Percentiles rank a stretch among this genome's conserved stretches.
Conservation (phyloP, 2,113 vertebrate genomes). For the Saimiri boliviensis region DNA sequence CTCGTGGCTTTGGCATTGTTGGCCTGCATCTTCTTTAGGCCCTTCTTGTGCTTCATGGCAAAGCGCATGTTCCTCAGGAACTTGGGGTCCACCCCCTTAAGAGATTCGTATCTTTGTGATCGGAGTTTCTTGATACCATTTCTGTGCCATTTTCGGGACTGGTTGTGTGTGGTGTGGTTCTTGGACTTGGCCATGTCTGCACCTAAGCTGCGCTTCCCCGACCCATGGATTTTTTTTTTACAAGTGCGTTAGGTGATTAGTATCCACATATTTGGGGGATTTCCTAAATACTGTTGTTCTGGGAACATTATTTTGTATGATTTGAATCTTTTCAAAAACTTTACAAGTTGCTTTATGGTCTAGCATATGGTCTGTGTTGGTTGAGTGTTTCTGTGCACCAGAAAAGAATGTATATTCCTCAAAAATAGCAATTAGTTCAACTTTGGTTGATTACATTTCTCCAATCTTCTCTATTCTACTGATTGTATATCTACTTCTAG, state of each 20-base stretch:
- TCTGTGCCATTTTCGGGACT: no score
- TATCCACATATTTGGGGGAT: background rate
- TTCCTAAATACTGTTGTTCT: constrained; percentile 12
- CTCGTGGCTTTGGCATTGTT: no score
- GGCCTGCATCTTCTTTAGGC: no score
- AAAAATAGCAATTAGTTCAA: constrained; percentile 5
- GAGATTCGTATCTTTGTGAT: no score
- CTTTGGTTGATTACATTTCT: background rate
- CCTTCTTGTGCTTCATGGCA: no score
- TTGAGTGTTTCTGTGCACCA: background rate
- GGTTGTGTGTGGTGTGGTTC: no score
- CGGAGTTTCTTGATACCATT: no score
- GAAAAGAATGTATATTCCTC: background rate
- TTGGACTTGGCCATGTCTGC: no score
- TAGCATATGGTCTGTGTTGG: background rate
- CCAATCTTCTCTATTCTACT: background rate
- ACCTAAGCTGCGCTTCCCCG: no score
- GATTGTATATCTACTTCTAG: background rate
- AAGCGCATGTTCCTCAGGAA: no score
- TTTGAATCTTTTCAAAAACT: background rate
- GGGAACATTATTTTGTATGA: constrained; percentile 8
- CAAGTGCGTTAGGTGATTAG: background rate
- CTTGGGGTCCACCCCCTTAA: no score
- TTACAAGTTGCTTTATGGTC: background rate
- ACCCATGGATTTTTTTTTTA: no score